These are phyloP conservation scores for Electrophaes corylata DNA, from an alignment of 2,888 invertebrate species.

Conservation along the genomic window DNA sequence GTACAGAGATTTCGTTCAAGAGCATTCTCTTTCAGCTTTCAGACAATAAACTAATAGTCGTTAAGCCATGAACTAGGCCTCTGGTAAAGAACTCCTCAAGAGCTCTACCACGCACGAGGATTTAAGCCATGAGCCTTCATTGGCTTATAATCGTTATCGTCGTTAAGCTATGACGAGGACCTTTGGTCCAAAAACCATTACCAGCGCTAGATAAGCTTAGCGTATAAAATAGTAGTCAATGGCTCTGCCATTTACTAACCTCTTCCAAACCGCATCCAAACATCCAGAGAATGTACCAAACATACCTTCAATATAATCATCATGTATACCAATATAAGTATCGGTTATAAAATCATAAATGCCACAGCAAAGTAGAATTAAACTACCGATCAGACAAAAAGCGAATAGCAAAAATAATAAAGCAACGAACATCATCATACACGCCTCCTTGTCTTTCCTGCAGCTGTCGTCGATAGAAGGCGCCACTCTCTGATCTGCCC, in stretches of 20 bases:
- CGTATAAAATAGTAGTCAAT: constrained; percentile 1
- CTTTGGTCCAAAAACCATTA: not conserved
- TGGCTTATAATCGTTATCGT: not conserved
- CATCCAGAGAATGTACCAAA: constrained; percentile 3
- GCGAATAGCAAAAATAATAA: not conserved
- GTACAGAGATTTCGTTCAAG: no score
- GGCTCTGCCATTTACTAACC: constrained; percentile 8
- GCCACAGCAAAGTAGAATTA: not conserved
- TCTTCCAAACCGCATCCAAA: not conserved
- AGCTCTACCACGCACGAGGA: not conserved
- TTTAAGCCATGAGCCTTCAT: not conserved
- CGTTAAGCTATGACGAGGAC: not conserved
- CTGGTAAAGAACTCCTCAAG: not conserved
- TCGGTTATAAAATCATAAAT: not conserved
- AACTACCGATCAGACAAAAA: not conserved
- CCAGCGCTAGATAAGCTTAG: not conserved
- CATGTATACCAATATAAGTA: not conserved
- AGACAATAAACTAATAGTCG: no score
- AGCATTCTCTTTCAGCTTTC: no score
- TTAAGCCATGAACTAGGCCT: no score
- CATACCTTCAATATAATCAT: not conserved
- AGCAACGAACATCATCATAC: constrained; percentile 13
- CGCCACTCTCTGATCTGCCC: not conserved
- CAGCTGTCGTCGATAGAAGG: not conserved
- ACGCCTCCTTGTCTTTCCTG: not conserved